A percentile compares a stretch with the other conserved stretches of the same genome.
These are phyloP conservation scores for Drosophila melanosoma DNA, from an alignment of 2,888 invertebrate species.

Conservation along the genomic window DNA sequence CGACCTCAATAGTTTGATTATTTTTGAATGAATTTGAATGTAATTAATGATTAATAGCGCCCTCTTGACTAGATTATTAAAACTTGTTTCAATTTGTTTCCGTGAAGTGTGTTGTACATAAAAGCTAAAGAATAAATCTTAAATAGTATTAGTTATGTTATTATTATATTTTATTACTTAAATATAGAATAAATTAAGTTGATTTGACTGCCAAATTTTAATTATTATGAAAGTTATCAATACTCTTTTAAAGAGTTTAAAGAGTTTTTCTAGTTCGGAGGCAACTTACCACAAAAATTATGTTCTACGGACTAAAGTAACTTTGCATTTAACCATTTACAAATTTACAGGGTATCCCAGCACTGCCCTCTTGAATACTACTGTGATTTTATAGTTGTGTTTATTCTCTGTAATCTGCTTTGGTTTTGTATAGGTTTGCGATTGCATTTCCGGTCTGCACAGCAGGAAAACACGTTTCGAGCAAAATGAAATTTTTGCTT, in stretches of 20 bases:
- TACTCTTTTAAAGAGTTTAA: not conserved
- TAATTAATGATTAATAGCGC: not conserved
- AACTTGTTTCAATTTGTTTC: constrained; percentile 2
- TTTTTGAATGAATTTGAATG: not conserved
- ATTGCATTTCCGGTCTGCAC: constrained; percentile 71
- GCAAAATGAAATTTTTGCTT: constrained; percentile 61
- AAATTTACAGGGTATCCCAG: constrained; percentile 12
- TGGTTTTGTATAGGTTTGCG: constrained; percentile 71
- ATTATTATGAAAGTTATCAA: not conserved
- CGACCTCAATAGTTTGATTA: not conserved
- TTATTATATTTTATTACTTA: not conserved
- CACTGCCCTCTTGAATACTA: constrained; percentile 12
- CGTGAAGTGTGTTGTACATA: not conserved
- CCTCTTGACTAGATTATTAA: not conserved
- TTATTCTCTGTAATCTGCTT: constrained; percentile 42
- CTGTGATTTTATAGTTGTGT: constrained; percentile 53
- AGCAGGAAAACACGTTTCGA: constrained; percentile 71
- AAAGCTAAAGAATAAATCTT: not conserved
- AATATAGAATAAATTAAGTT: not conserved
- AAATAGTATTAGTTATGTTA: not conserved
- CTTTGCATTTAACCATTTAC: not conserved
- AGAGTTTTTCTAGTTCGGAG: not conserved
- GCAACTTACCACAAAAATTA: not conserved
- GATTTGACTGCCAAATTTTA: not conserved
- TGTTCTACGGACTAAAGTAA: not conserved